Evolutionary conservation across 1,140 invertebrate genomes (phyloP).

Genomic region (Scaptomyza graminum): DNA sequence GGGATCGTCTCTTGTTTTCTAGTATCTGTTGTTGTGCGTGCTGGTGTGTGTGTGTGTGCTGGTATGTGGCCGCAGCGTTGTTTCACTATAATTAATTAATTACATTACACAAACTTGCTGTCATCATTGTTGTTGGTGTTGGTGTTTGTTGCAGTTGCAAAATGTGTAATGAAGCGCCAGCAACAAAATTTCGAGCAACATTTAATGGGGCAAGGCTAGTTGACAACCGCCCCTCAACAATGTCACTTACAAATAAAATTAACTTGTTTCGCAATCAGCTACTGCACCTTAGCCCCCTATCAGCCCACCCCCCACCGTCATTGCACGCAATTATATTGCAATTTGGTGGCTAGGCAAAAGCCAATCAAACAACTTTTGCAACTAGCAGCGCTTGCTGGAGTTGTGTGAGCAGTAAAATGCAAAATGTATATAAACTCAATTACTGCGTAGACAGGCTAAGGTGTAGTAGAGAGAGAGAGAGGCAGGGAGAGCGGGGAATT

Average conservation of each 20-base stretch:
- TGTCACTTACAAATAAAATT: slow-evolving; percentile 79
- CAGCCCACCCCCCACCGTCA: background rate
- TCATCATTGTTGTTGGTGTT: slow-evolving; percentile 55
- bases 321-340: slow-evolving; percentile 69
- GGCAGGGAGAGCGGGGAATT: background rate
- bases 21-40: slow-evolving; percentile 10
- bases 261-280: slow-evolving; percentile 69
- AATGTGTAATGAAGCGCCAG: slow-evolving; percentile 29
- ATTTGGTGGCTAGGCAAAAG: slow-evolving; percentile 70
- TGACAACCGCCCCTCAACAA: slow-evolving; percentile 44
- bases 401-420: slow-evolving; percentile 62
- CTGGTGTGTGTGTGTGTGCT: slow-evolving; percentile 1
- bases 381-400: slow-evolving; percentile 34
- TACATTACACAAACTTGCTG: slow-evolving; percentile 79
- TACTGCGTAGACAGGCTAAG: slow-evolving; percentile 41
- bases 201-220: slow-evolving; percentile 25
- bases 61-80: slow-evolving; percentile 55
- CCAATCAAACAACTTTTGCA: slow-evolving; percentile 75
- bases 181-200: background rate
- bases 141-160: slow-evolving; percentile 49
- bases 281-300: slow-evolving; percentile 30
- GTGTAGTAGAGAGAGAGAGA: background rate
- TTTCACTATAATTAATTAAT: slow-evolving; percentile 78
- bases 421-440: slow-evolving; percentile 74
- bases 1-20: slow-evolving; percentile 11